phyloP scores from a whole-genome alignment of 2,113 vertebrate genomes.

The Phalacrocorax carbo region DNA sequence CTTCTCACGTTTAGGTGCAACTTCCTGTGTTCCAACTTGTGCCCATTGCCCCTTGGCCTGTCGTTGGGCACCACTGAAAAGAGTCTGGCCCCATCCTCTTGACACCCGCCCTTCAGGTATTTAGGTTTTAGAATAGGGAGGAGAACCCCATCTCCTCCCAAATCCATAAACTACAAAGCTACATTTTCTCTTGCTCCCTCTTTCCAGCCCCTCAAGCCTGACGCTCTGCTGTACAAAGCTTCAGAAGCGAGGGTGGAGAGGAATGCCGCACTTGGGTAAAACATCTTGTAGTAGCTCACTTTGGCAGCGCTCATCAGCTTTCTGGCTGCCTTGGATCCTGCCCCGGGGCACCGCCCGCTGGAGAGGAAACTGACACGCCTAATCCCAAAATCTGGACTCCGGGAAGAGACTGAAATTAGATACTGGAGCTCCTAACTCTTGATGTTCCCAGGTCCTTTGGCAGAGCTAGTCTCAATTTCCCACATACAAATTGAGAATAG shows the following conservation, averaged over 20 bases:
- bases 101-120: no score
- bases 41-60: no score
- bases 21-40: no score
- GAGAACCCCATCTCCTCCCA: neutral
- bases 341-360: no score
- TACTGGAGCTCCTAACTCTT: neutral
- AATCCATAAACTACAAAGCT: neutral
- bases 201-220: neutral
- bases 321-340: neutral
- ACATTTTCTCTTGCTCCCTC: neutral
- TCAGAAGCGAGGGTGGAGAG: neutral
- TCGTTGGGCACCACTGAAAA: no score
- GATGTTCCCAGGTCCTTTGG: neutral
- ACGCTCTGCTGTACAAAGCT: neutral
- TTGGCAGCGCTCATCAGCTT: neutral
- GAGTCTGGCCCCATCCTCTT: no score
- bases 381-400: neutral
- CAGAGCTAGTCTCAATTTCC: neutral
- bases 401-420: neutral
- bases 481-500: neutral
- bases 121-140: neutral
- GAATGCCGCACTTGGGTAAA: neutral
- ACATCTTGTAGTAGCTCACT: neutral
- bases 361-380: neutral
- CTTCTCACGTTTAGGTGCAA: no score